Evolutionary conservation across 2,888 invertebrate species (phyloP), one percentile per base, ranked within the genome.

Genomic region (Minunthozetes semirufus): DNA sequence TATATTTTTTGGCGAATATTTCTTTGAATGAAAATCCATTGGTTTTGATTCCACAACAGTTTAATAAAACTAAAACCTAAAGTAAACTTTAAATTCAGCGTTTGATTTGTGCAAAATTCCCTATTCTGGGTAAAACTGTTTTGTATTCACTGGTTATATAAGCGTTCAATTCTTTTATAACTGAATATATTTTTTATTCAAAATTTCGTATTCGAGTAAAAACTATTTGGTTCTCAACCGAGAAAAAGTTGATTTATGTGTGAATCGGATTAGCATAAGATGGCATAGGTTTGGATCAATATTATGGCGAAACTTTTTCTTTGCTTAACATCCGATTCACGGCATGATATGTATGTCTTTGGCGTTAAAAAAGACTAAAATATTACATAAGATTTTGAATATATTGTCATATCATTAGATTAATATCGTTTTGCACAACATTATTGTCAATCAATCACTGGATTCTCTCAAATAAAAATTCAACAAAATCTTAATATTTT

Each of bases 271-370:
- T 63, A 11, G 61, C 61, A 33, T 48, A 48, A 4, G 15, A 33
- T 63, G 2, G 61, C 61, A 33, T 48, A 48, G 15, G 15, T 63
- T 63, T 29, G 61, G 61, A 63, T 63, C 61, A 63, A 63, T 63
- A 63, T 48, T 48, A 6, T 48, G 48, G 17, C 33, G 33, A 33
- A 48, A 48, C 15, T n/a, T 48, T 46, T 48, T 48, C 48, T 15
- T 48, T n/a, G 48, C 48, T 48, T 48, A 48, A 15, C 48, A 48
- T 48, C 15, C n/a, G 17, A 48, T 48, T 48, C n/a, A n/a, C 25
- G 53, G 3, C 53, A 19, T n/a, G n/a, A 6, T 53, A 53, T 53
- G 25, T 25, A 56, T 25, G 25, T 25, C 56, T 56, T 33, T 33
- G 56, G 1, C 25, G 9, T 25, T 56, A 25, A 25, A 33, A 33